phyloP scores from a whole-genome alignment of 1,140 invertebrate species.

The Anadara kagoshimensis region DNA sequence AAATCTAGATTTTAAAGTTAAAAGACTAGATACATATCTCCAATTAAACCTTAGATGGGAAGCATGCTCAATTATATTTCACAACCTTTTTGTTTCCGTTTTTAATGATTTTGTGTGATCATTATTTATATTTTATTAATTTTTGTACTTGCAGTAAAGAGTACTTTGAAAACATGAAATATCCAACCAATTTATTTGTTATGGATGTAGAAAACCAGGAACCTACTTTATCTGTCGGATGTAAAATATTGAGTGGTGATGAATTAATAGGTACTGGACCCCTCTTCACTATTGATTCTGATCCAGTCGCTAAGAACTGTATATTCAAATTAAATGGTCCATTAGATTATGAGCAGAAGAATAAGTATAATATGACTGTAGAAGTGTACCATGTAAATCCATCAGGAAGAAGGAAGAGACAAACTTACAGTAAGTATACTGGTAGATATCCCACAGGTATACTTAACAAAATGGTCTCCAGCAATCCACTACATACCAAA shows the following conservation, averaged over 20 bases:
- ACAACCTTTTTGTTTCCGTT: too few relatives aligned
- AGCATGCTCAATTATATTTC: too few relatives aligned
- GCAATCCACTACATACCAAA: too few relatives aligned
- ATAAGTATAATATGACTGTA: constrained; percentile 38
- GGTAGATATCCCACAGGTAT: too few relatives aligned
- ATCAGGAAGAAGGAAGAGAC: constrained; percentile 29
- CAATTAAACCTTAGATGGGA: too few relatives aligned
- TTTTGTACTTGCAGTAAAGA: constrained; percentile 2
- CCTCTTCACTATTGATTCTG: constrained; percentile 15
- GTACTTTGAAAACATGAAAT: background rate
- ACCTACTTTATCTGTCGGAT: constrained; percentile 2
- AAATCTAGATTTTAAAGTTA: too few relatives aligned
- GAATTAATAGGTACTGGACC: background rate
- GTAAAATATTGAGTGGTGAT: constrained; percentile 14
- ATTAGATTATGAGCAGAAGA: constrained; percentile 36
- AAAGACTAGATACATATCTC: too few relatives aligned
- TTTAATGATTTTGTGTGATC: too few relatives aligned
- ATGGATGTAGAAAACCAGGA: constrained; percentile 27
- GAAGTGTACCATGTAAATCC: constrained; percentile 6
- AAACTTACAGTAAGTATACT: constrained; percentile 27
- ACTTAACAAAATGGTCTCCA: too few relatives aligned
- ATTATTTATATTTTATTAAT: background rate
- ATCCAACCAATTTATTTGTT: too few relatives aligned
- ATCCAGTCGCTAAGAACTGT: constrained; percentile 36
- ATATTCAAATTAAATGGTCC: constrained; percentile 28